Evolutionary conservation across 2,888 invertebrate genomes (phyloP).

Genomic region (Phorcus lineatus): DNA sequence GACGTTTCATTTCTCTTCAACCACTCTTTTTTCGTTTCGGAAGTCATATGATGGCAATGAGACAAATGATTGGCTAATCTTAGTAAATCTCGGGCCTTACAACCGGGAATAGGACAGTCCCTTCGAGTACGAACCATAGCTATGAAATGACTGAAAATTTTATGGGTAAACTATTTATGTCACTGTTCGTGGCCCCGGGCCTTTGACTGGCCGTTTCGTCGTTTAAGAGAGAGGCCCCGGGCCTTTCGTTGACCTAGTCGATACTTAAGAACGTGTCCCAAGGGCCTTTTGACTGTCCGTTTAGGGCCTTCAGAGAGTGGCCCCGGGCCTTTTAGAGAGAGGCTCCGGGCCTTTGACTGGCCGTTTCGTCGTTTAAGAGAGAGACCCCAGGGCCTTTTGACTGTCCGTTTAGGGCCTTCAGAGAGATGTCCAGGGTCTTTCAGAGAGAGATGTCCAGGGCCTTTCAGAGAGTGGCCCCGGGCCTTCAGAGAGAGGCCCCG

Average conservation of each 20-base stretch:
- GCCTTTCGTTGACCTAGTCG: neutral
- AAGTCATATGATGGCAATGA: neutral
- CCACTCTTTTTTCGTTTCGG: neutral
- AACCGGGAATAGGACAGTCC: slow-evolving; percentile 17
- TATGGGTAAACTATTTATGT: neutral
- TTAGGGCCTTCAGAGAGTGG: neutral
- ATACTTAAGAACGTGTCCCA: slow-evolving; percentile 21
- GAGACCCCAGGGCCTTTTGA: neutral
- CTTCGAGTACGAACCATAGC: neutral
- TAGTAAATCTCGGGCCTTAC: neutral
- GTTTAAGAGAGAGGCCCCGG: slow-evolving; percentile 29
- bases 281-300: neutral
- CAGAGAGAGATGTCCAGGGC: too few species aligned
- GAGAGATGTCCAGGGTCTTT: neutral
- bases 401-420: too few species aligned
- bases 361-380: neutral
- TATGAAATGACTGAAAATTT: neutral
- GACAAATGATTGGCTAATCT: neutral
- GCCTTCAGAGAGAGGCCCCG: neutral
- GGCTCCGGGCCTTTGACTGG: neutral
- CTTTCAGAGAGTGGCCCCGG: neutral
- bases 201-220: slow-evolving; percentile 29
- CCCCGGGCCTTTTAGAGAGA: slow-evolving; percentile 3
- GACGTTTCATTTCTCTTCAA: neutral
- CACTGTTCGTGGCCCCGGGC: too few species aligned